Percentiles rank a stretch among this genome's conserved stretches.
phyloP scores from a whole-genome alignment of 2,888 invertebrate species.

The Drosophila robusta region DNA sequence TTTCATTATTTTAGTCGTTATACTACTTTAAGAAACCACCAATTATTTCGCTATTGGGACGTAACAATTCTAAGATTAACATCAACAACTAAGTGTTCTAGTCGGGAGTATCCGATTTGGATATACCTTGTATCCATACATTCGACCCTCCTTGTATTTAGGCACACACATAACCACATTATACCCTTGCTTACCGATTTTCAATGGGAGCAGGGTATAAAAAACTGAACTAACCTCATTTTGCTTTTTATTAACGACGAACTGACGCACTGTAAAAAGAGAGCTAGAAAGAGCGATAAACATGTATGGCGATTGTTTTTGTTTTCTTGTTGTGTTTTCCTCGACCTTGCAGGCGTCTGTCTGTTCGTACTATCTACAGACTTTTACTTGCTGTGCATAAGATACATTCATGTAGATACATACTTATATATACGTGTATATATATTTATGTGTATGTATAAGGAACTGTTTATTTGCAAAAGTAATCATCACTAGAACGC shows the following conservation, averaged over 20 bases:
- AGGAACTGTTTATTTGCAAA: slow-evolving; percentile 52
- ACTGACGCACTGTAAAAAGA: slow-evolving; percentile 14
- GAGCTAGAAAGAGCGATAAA: slow-evolving; percentile 3
- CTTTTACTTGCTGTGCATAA: neutral
- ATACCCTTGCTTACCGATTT: too few relatives aligned
- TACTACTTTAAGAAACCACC: too few relatives aligned
- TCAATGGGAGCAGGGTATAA: slow-evolving; percentile 4
- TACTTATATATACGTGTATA: neutral
- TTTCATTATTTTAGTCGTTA: too few relatives aligned
- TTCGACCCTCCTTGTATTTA: too few relatives aligned
- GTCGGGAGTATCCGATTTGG: too few relatives aligned
- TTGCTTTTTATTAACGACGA: slow-evolving; percentile 27
- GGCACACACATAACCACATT: too few relatives aligned
- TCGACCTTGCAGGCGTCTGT: slow-evolving; percentile 46
- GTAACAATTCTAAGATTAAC: too few relatives aligned
- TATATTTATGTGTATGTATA: slow-evolving; percentile 7
- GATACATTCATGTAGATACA: neutral
- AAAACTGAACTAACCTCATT: slow-evolving; percentile 51
- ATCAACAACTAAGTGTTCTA: too few relatives aligned
- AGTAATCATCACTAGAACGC: slow-evolving; percentile 52
- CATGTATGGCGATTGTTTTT: slow-evolving; percentile 26
- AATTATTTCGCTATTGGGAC: too few relatives aligned
- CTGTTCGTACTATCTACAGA: slow-evolving; percentile 32
- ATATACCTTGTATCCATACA: too few relatives aligned
- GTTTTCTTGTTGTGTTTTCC: slow-evolving; percentile 18